A percentile compares a stretch with the other conserved stretches of the same genome.
Evolutionary conservation across 2,797 vertebrate species (phyloP).

Genomic region (Kryptopterus vitreolus): DNA sequence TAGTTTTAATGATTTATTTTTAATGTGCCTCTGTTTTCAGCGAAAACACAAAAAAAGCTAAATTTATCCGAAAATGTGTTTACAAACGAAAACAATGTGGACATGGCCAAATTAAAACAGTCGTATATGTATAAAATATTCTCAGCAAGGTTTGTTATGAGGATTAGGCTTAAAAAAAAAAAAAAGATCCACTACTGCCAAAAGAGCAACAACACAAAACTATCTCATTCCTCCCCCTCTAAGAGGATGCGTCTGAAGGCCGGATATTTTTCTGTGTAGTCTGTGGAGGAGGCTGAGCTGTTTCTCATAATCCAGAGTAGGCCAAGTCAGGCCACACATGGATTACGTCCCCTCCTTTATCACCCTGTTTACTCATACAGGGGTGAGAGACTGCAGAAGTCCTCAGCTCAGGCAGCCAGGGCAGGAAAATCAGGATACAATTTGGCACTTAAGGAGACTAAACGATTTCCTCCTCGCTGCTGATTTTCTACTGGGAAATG

Average conservation of each 20-base stretch:
- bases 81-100: no score
- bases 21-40: no score
- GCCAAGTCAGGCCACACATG: constrained; percentile 80
- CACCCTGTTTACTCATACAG: constrained; percentile 84
- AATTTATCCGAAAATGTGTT: no score
- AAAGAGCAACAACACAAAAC: neutral
- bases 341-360: constrained; percentile 80
- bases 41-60: no score
- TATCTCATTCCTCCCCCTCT: neutral
- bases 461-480: constrained; percentile 99
- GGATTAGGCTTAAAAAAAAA: constrained; percentile 66
- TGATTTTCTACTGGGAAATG: constrained; percentile 95
- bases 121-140: constrained; percentile 43
- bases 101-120: no score
- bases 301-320: constrained; percentile 84
- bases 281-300: constrained; percentile 69
- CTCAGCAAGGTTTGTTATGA: constrained; percentile 47
- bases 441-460: constrained; percentile 99
- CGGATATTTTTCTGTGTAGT: constrained; percentile 6
- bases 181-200: constrained; percentile 53
- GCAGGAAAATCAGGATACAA: constrained; percentile 99
- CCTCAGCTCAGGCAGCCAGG: constrained; percentile 84
- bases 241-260: constrained; percentile 3
- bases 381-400: constrained; percentile 91
- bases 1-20: no score